These are phyloP conservation scores for Brachymystax lenok DNA, from an alignment of 2,797 vertebrate genomes.

Conservation along the genomic window DNA sequence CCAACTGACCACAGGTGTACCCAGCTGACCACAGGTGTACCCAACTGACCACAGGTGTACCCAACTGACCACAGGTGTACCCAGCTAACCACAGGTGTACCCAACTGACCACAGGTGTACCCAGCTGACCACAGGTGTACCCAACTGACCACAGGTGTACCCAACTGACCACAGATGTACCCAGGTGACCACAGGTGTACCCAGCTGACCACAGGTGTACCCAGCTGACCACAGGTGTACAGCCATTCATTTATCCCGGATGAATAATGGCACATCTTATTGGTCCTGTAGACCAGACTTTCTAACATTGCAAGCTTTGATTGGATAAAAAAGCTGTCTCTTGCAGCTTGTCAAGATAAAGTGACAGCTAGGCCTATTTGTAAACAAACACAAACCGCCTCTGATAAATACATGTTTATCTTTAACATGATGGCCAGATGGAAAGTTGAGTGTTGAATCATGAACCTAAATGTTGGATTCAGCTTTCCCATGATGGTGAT, in stretches of 20 bases:
- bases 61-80: conserved; percentile 21
- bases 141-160: conserved; percentile 20
- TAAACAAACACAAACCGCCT: background rate
- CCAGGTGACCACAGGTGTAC: conserved; percentile 36
- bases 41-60: too few relatives aligned
- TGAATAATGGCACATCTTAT: conserved; percentile 26
- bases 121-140: conserved; percentile 23
- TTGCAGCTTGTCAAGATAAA: too few relatives aligned
- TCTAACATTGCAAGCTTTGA: background rate
- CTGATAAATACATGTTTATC: background rate
- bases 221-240: background rate
- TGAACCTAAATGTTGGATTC: background rate
- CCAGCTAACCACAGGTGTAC: conserved; percentile 21
- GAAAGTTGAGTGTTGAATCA: background rate
- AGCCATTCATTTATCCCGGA: conserved; percentile 21
- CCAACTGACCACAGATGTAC: conserved; percentile 21
- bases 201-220: background rate
- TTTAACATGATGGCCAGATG: background rate
- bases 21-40: conserved; percentile 22
- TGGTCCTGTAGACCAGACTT: conserved; percentile 7
- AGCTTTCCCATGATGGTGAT: background rate
- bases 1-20: conserved; percentile 26
- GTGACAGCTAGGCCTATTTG: background rate
- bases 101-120: conserved; percentile 21
- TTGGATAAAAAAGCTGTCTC: background rate